Percentiles rank a stretch among this genome's conserved stretches.
Evolutionary conservation across 2,888 invertebrate species (phyloP).

Genomic region (Metacarcinus magister): DNA sequence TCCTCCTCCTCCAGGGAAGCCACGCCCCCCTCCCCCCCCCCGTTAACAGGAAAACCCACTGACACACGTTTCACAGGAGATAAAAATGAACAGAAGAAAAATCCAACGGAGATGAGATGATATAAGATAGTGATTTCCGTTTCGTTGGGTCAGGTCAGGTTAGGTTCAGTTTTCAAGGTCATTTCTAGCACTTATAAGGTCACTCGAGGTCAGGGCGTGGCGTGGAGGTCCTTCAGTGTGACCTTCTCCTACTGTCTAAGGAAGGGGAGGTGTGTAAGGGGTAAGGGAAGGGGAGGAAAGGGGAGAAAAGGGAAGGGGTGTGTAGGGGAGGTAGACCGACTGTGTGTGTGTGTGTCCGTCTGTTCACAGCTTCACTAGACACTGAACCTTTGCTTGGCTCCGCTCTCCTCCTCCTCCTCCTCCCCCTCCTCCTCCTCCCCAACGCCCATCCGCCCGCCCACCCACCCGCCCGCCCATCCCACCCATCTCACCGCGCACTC

Average conservation of each 20-base stretch:
- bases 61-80: neutral
- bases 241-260: neutral
- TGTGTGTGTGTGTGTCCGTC: neutral
- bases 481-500: neutral
- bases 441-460: neutral
- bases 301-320: too few relatives aligned
- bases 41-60: neutral
- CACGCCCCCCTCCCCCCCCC: neutral
- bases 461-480: neutral
- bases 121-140: neutral
- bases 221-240: too few relatives aligned
- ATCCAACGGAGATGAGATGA: neutral
- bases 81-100: neutral
- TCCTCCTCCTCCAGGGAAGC: neutral
- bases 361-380: neutral
- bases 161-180: too few relatives aligned
- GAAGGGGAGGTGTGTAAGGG: neutral
- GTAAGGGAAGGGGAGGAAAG: neutral
- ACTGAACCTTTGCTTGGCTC: neutral
- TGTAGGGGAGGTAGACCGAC: neutral
- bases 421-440: neutral
- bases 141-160: too few relatives aligned
- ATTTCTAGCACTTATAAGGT: too few relatives aligned
- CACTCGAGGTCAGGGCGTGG: too few relatives aligned
- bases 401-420: slow-evolving; percentile 27